Percentiles rank a stretch among this genome's conserved stretches.
These are phyloP conservation scores for Hippolais icterina DNA, from an alignment of 2,113 vertebrate species.

Conservation along the genomic window DNA sequence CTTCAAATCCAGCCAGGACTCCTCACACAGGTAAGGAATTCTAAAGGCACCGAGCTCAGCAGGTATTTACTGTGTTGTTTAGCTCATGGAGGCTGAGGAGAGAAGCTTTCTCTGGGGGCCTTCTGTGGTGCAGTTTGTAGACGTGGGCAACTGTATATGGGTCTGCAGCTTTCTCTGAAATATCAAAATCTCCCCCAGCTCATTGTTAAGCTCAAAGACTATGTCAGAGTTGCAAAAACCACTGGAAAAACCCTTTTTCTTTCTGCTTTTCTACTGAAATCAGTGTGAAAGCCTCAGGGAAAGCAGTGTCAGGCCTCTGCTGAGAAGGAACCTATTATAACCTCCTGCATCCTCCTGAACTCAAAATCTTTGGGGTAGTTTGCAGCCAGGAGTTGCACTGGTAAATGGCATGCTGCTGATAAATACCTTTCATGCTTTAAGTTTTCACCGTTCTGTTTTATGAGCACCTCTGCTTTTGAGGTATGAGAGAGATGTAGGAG, in stretches of 20 bases:
- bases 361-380: background rate
- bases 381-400: background rate
- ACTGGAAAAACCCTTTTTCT: background rate
- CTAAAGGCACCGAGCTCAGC: fast-evolving
- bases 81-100: background rate
- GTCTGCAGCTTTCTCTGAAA: background rate
- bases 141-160: background rate
- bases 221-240: background rate
- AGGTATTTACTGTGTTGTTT: background rate
- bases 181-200: background rate
- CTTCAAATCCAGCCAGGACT: constrained; percentile 97
- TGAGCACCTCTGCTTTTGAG: background rate
- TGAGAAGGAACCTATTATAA: background rate
- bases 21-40: constrained; percentile 90
- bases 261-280: background rate
- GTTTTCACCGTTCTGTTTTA: background rate
- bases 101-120: background rate
- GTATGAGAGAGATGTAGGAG: background rate
- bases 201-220: background rate
- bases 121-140: background rate
- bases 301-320: background rate
- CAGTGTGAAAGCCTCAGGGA: background rate
- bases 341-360: background rate
- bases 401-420: background rate
- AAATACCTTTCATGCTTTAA: background rate